Percentiles rank a stretch among this genome's conserved stretches.
Evolutionary conservation across 2,888 invertebrate genomes (phyloP).

Genomic region (Caenorhabditis wallacei): DNA sequence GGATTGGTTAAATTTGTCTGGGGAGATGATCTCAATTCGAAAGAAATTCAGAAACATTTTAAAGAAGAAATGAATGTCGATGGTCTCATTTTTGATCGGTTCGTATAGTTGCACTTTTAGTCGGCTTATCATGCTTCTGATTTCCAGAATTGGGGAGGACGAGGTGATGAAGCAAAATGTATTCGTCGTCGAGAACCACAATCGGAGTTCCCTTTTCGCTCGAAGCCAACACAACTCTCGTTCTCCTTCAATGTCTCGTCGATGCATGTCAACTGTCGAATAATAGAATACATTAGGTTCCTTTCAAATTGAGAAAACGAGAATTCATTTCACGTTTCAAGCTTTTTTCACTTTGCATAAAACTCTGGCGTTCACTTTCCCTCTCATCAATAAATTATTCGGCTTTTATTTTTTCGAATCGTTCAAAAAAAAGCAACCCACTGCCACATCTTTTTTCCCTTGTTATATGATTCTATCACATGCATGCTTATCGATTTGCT

Average conservation of each 20-base stretch:
- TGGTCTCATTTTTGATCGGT: constrained; percentile 96
- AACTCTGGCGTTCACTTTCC: constrained; percentile 41
- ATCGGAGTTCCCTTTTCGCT: constrained; percentile 67
- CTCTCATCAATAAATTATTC: constrained; percentile 45
- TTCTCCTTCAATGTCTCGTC: constrained; percentile 56
- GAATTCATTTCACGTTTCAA: constrained; percentile 7
- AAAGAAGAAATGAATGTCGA: constrained; percentile 92
- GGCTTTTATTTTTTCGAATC: neutral
- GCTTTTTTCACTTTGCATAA: constrained; percentile 54
- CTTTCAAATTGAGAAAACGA: neutral
- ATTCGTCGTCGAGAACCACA: constrained; percentile 79
- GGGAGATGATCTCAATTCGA: constrained; percentile 95
- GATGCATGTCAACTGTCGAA: constrained; percentile 64
- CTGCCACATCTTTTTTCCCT: neutral
- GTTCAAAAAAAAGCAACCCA: neutral
- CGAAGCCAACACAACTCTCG: constrained; percentile 40
- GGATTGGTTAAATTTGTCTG: constrained; percentile 90
- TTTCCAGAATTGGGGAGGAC: constrained; percentile 81
- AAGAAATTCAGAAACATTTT: constrained; percentile 90
- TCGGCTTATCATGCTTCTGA: neutral
- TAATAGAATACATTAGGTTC: neutral
- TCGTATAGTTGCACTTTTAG: neutral
- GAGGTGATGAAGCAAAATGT: constrained; percentile 77
- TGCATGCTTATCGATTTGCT: constrained; percentile 13
- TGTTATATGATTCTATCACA: constrained; percentile 2